phyloP scores from a whole-genome alignment of 2,888 invertebrate genomes.

The Sinotaia quadrata region DNA sequence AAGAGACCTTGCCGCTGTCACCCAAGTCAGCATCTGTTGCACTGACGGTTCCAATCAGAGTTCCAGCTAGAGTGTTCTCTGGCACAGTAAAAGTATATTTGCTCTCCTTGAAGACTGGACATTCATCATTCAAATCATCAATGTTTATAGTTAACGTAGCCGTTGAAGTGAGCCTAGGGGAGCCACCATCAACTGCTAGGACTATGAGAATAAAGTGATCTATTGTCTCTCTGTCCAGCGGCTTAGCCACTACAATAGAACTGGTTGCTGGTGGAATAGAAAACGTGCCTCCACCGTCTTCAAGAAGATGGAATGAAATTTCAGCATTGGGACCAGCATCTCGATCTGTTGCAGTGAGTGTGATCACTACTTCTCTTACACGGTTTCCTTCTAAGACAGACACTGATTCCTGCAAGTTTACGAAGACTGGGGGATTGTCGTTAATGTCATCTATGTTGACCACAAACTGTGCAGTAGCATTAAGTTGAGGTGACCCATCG shows the following conservation, averaged over 20 bases:
- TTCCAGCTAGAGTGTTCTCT: slow-evolving; percentile 28
- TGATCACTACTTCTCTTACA: slow-evolving; percentile 51
- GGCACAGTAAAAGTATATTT: slow-evolving; percentile 28
- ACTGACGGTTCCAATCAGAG: slow-evolving; percentile 21
- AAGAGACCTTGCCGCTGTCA: slow-evolving; percentile 25
- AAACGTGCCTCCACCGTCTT: slow-evolving; percentile 46
- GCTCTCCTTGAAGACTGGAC: slow-evolving; percentile 24
- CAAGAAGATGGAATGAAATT: slow-evolving; percentile 45
- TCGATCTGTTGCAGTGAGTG: slow-evolving; percentile 58
- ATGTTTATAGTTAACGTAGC: slow-evolving; percentile 29
- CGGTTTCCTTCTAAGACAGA: slow-evolving; percentile 61
- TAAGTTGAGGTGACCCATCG: slow-evolving; percentile 58
- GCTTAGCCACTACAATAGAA: slow-evolving; percentile 26
- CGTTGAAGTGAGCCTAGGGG: slow-evolving; percentile 25
- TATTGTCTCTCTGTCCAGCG: slow-evolving; percentile 29
- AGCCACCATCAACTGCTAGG: slow-evolving; percentile 29
- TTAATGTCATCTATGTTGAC: slow-evolving; percentile 64
- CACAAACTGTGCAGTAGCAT: slow-evolving; percentile 45
- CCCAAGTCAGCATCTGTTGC: slow-evolving; percentile 32
- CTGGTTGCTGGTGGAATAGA: slow-evolving; percentile 40
- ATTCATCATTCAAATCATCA: slow-evolving; percentile 31
- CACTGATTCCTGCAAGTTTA: slow-evolving; percentile 43
- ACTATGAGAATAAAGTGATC: slow-evolving; percentile 26
- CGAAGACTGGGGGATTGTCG: slow-evolving; percentile 63
- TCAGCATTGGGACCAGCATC: slow-evolving; percentile 56